Base-by-base conservation (phyloP, 2,113 vertebrate species). In the Dasyprocta punctata region DNA sequence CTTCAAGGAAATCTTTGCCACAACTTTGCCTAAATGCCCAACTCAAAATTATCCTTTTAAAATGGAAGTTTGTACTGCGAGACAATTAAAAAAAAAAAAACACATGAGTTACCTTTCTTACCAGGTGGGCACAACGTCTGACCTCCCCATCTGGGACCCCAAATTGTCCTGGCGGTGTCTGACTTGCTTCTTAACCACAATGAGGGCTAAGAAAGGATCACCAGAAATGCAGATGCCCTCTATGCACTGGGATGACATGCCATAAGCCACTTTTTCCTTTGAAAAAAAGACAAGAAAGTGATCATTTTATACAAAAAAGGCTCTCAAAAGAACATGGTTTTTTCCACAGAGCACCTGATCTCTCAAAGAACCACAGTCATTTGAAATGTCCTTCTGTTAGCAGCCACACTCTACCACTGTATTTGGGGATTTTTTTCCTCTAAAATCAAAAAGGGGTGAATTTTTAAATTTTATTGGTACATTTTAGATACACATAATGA, bases 301-400 rank as follows among this genome's bases (percentile, higher is more conserved):
- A 30, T 47, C 14, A 52, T 90, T 94, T 94, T 52, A 77, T 71
- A 60, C 49, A 24, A 65, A 92, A 95, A 65, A 28, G 17, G n/a
- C 36, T 63, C 58, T 90, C 80, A 63, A 38, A 47, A 83, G 54
- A 67, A 4, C 0, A 0, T n/a, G 28, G 58, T n/a, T 69, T 67
- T 92, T 73, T 20, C 71, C n/a, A 9, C 7, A 13, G 13, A 60
- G 69, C 28, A 84, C 22, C 84, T 56, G 54, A 65, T 81, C 63
- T 41, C n/a, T 80, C 28, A 67, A 52, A 92, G 92, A 61, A 14
- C 22, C 56, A 36, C 11, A 19, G 67, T 44, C 38, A 7, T 96
- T 89, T 36, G 84, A 85, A 92, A 90, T 65, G 26, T 65, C 30
- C 56, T 90, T 86, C 54, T 94, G 13, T 75, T 89, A 67, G 60